Evolutionary conservation across 2,888 invertebrate genomes (phyloP), one percentile per base, ranked within the genome.

Genomic region (Cotesia congregata): DNA sequence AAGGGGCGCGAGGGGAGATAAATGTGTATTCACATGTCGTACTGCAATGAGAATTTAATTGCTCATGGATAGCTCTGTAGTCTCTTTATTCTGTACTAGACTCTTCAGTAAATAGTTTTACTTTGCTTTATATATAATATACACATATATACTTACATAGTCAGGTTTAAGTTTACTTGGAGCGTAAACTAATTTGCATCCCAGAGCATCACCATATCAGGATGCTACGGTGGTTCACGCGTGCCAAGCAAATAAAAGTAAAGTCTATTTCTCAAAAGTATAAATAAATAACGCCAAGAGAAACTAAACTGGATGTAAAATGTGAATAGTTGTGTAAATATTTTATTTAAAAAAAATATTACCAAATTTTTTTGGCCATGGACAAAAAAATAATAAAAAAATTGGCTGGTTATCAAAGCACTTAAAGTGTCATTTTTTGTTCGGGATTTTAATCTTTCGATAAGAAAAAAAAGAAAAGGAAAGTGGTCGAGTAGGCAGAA

Each of bases 1-100:
- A 12, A 50, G 50, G 12, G 50, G 12, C 30, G 30, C 3, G 30
- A 30, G 30, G 12, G 50, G 50, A 50, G 50, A 12, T 50, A 50
- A 50, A 50, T 83, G 83, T 83, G 85, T 85, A 83, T 83, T 84
- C 87, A 86, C 85, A 85, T 86, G 87, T 87, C 85, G 81, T 82
- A 83, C 82, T 82, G 84, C 82, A 84, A 83, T 85, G 84, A 83
- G 85, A 83, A 85, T 85, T 85, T 86, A 86, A 86, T 86, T 86
- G 84, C 86, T 82, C 82, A 71, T 77, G 73, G 77, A 50, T 50
- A 50, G 3, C 50, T 50, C 50, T 7, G 12, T 12, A 12, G 50
- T 50, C 50, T 12, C 50, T 50, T 12, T 50, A 50, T 12, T 12
- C 50, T 7, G 12, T 78, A 75, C 80, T 78, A 80, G 80, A 72